These are phyloP conservation scores for Myotis pilosus DNA, from an alignment of 2,797 vertebrate genomes.

Conservation along the genomic window DNA sequence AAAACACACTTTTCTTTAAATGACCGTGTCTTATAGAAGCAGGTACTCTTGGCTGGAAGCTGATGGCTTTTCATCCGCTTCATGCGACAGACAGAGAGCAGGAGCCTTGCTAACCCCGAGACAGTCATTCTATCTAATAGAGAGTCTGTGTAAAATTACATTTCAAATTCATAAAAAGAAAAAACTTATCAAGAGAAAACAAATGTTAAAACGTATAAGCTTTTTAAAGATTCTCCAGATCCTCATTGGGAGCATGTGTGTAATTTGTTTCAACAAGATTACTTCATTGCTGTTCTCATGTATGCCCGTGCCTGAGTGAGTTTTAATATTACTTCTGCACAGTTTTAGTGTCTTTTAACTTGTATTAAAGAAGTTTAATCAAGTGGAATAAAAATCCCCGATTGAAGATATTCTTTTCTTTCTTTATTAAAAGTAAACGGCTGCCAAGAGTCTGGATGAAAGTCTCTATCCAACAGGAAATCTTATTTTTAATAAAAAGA, in stretches of 20 bases:
- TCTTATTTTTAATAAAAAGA: conserved; percentile 56
- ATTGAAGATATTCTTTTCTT: conserved; percentile 18
- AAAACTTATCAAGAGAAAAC: conserved; percentile 7
- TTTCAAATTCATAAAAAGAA: not conserved
- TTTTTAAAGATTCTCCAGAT: not conserved
- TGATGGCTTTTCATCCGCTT: not conserved
- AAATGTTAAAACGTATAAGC: not conserved
- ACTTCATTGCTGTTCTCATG: not conserved
- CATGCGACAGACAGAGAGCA: not conserved
- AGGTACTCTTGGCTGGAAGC: not conserved
- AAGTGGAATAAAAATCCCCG: conserved; percentile 45
- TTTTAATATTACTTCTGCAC: conserved; percentile 31
- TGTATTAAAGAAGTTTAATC: conserved; percentile 68
- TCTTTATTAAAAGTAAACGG: conserved; percentile 58
- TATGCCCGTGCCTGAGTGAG: not conserved
- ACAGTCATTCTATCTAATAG: not conserved
- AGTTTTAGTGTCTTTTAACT: conserved; percentile 23
- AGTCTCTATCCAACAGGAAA: conserved; percentile 25
- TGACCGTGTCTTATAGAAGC: not conserved
- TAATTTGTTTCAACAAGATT: conserved; percentile 46
- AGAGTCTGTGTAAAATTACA: not conserved
- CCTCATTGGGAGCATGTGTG: not conserved
- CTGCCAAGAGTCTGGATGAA: not conserved
- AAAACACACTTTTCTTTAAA: not conserved
- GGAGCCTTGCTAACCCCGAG: not conserved